Conservation (phyloP, 2,888 invertebrate species). For the Pasiphila rectangulata region DNA sequence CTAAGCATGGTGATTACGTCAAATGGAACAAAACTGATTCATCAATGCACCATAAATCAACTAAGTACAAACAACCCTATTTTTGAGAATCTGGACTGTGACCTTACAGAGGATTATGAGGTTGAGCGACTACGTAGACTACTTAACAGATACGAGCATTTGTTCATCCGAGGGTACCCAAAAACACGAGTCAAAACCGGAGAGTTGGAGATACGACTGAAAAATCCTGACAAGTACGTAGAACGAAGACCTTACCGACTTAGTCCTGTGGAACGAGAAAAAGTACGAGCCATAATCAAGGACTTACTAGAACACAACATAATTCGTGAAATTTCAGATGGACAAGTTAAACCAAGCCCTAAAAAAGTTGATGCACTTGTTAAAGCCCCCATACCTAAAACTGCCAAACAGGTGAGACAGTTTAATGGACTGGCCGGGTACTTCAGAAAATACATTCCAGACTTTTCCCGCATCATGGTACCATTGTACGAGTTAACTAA, state of each 20-base stretch:
- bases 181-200: not conserved
- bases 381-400: not conserved
- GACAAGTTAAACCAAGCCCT: not conserved
- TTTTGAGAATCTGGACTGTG: not conserved
- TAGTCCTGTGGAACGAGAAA: not conserved
- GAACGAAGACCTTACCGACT: conserved; percentile 2
- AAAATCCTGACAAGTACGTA: not conserved
- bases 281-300: no score
- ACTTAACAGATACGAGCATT: not conserved
- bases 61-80: not conserved
- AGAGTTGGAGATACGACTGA: not conserved
- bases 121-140: not conserved
- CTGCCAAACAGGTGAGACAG: not conserved
- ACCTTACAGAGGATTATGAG: not conserved
- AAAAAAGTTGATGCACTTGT: not conserved
- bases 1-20: not conserved
- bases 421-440: not conserved
- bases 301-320: no score
- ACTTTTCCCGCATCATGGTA: not conserved
- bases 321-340: no score
- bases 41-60: not conserved
- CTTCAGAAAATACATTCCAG: not conserved
- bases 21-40: not conserved
- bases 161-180: not conserved
- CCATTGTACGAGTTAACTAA: not conserved